These are phyloP conservation scores for Chelon auratus DNA, from an alignment of 2,797 vertebrate species.

Conservation along the genomic window DNA sequence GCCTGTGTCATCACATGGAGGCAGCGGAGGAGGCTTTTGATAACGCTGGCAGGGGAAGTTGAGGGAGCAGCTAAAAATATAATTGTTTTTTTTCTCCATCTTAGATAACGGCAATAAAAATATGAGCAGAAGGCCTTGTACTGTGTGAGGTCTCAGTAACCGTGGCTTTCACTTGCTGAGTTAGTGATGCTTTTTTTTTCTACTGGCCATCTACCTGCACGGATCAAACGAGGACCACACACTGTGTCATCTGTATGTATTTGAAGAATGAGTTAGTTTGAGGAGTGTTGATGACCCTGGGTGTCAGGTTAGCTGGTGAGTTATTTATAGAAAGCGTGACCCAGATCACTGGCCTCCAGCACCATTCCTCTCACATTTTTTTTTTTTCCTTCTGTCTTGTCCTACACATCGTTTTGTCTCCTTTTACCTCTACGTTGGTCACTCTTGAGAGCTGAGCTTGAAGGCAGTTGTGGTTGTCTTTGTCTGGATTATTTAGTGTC, in stretches of 20 bases:
- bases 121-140: neutral
- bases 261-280: slow-evolving; percentile 49
- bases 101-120: slow-evolving; percentile 20
- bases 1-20: slow-evolving; percentile 43
- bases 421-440: slow-evolving; percentile 4
- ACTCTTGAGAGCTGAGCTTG: neutral
- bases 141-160: slow-evolving; percentile 19
- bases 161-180: neutral
- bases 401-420: slow-evolving; percentile 30
- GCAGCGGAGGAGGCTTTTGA: slow-evolving; percentile 45
- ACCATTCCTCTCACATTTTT: slow-evolving; percentile 53
- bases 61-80: slow-evolving; percentile 53
- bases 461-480: neutral
- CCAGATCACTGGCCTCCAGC: slow-evolving; percentile 76
- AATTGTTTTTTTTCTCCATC: slow-evolving; percentile 22
- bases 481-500: neutral
- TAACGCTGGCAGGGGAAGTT: slow-evolving; percentile 26
- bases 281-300: slow-evolving; percentile 70
- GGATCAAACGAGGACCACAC: slow-evolving; percentile 44
- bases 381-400: slow-evolving; percentile 47
- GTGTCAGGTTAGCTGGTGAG: slow-evolving; percentile 68
- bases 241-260: slow-evolving; percentile 15
- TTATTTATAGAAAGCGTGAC: slow-evolving; percentile 84
- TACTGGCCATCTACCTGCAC: neutral
- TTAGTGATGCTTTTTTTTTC: neutral